phyloP scores from a whole-genome alignment of 2,888 invertebrate genomes.

The Subacronicta megacephala region DNA sequence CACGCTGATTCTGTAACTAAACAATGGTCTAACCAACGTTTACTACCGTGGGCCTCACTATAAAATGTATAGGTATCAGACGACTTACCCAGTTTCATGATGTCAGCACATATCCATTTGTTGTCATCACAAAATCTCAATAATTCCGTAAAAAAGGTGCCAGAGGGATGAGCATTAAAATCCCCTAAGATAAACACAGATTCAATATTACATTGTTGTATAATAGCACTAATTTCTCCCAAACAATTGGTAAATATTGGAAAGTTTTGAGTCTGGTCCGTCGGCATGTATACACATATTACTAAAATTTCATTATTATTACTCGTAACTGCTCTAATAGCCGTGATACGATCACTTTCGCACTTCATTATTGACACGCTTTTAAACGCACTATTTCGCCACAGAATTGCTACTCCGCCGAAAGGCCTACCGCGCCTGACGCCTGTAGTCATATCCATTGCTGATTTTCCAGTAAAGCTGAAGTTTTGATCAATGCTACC shows the following conservation, averaged over 20 bases:
- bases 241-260: constrained; percentile 2
- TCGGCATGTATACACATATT: background rate
- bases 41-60: constrained; percentile 1
- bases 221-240: constrained; percentile 1
- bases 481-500: constrained; percentile 8
- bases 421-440: background rate
- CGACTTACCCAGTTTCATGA: background rate
- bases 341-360: constrained; percentile 1
- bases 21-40: constrained; percentile 1
- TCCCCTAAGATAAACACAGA: background rate
- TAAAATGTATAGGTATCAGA: constrained; percentile 3
- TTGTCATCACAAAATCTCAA: background rate
- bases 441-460: background rate
- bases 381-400: constrained; percentile 4
- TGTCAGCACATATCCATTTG: constrained; percentile 4
- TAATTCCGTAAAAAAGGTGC: background rate
- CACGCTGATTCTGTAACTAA: constrained; percentile 2
- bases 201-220: constrained; percentile 1
- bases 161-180: constrained; percentile 3
- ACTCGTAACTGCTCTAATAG: background rate
- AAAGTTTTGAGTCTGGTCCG: background rate
- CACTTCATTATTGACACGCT: background rate
- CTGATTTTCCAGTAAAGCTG: constrained; percentile 3
- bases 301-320: background rate
- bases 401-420: background rate